phyloP scores from a whole-genome alignment of 2,113 vertebrate genomes.

The Gnathonemus echidnorhynchus region DNA sequence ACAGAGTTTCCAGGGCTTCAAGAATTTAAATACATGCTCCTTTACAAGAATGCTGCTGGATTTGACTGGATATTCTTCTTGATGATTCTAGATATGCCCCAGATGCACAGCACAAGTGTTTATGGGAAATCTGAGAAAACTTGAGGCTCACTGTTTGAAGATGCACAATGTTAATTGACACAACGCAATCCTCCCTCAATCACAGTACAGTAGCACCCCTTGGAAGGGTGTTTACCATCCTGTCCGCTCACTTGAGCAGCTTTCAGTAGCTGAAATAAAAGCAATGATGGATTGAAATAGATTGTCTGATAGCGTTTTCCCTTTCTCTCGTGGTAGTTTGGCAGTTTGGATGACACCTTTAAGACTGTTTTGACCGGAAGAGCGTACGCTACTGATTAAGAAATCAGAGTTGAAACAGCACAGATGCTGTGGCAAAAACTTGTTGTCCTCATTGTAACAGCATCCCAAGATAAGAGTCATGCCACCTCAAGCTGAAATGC shows the following conservation, averaged over 20 bases:
- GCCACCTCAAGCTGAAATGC: neutral
- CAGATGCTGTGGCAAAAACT: neutral
- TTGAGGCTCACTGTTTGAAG: constrained; percentile 26
- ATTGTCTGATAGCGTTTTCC: neutral
- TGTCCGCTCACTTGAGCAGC: constrained; percentile 18
- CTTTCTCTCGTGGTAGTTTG: neutral
- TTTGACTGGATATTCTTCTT: neutral
- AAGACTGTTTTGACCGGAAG: neutral
- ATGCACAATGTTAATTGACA: constrained; percentile 37
- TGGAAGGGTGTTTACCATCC: constrained; percentile 25
- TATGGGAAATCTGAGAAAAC: constrained; percentile 27
- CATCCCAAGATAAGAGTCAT: neutral
- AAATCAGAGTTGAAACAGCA: constrained; percentile 4
- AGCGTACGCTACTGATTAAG: neutral
- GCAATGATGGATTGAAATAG: constrained; percentile 8
- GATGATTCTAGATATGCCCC: constrained; percentile 16
- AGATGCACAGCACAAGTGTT: constrained; percentile 20
- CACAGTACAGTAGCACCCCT: neutral
- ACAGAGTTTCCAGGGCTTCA: neutral
- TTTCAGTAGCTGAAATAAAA: constrained; percentile 7
- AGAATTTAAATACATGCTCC: neutral
- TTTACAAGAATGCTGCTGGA: neutral
- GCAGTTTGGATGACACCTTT: neutral
- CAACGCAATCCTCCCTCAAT: constrained; percentile 39
- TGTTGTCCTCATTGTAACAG: neutral